Base-by-base conservation (phyloP, 1,140 invertebrate species). In the Lanistes nyassanus region DNA sequence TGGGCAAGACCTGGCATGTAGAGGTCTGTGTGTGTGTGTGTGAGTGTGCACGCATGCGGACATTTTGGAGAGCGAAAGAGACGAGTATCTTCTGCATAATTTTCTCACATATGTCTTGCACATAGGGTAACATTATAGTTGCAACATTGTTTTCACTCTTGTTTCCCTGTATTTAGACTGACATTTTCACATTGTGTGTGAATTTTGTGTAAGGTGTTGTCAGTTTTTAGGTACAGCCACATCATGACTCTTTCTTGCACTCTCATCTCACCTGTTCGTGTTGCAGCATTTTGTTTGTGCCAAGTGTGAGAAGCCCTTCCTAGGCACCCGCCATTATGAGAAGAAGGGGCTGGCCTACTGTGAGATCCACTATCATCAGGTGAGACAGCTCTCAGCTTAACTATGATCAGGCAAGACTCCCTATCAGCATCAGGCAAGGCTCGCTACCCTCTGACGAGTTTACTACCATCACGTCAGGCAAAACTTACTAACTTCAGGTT, bases 291-390 rank as follows among this genome's bases (percentile, higher is more conserved):
- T 99, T 91, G 98, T 99, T 0, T 99, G 98, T 90, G 97, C 98
- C 76, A 98, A 99, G 90, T 99, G 98, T 90, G 98, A 99, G 90
- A 99, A 99, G 88, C 98, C 98, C 1, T 99, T 99, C 91, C 92
- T 99, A 85, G 98, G 98, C 0, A 97, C 98, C 91, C 94, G 98
- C 3, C 98, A 99, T 90, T 99, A 99, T 90, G 98, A 99, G 90
- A 98, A 98, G 88, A 98, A 98, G 86, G 98, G 98, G 4, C 90
- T 99, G 79, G 98, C 98, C 1, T 99, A 99, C 89, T 99, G 98
- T 89, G 98, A 99, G 90, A 97, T 95, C 81, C 98, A 99, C 90
- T 99, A 99, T 90, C 98, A 99, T 91, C 89, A 88, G 82, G 86
- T 88, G 68, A 68, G 70, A 66, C 4, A 13, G 13, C 13, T 13